Conservation (phyloP, 2,888 invertebrate genomes). For the Harmothoe impar region DNA sequence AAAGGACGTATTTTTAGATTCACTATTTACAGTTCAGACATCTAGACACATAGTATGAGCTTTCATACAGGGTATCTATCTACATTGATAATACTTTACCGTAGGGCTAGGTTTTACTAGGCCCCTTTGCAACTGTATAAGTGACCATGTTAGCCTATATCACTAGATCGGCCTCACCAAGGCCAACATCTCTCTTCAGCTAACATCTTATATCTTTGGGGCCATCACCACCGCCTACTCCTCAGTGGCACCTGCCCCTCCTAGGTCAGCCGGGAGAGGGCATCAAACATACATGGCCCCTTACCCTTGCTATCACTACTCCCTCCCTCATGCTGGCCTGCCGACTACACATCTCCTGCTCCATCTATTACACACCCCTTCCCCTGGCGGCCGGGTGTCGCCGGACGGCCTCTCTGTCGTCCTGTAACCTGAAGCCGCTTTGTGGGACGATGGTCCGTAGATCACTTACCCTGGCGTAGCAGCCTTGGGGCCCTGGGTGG, state of each 20-base stretch:
- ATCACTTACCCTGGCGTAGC: neutral
- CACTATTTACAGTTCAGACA: no score
- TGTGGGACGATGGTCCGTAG: neutral
- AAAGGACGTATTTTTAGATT: no score
- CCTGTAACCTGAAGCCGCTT: constrained; percentile 10
- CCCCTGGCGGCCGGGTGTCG: neutral
- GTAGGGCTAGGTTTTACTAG: no score
- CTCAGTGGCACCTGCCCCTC: constrained; percentile 33
- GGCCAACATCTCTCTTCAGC: neutral
- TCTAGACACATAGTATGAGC: no score
- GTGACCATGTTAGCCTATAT: no score
- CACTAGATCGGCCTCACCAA: neutral
- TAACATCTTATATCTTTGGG: no score
- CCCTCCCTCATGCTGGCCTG: neutral
- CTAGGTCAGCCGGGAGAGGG: constrained; percentile 4
- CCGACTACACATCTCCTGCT: neutral
- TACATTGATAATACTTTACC: no score
- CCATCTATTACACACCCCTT: neutral
- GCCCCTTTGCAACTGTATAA: no score
- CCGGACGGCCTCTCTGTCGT: neutral
- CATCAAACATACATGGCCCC: constrained; percentile 16
- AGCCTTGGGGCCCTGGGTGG: neutral
- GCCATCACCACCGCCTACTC: neutral
- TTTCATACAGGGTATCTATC: no score
- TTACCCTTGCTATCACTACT: neutral